Percentiles rank a stretch among this genome's conserved stretches.
Conservation (phyloP, 2,888 invertebrate species). For the Drosophila meridionalis region DNA sequence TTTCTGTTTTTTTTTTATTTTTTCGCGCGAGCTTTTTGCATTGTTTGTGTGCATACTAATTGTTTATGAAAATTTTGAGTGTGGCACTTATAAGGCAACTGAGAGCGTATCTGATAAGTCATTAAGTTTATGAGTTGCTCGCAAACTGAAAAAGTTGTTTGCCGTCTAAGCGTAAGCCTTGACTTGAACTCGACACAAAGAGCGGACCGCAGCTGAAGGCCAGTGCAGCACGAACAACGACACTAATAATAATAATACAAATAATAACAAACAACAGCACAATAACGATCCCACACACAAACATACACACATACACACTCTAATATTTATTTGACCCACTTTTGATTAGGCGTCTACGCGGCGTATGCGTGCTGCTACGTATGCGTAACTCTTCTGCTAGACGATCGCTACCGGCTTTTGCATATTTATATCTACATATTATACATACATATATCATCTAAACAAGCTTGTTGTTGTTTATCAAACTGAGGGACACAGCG, state of each 20-base stretch:
- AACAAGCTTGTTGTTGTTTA: constrained; percentile 12
- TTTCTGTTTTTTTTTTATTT: constrained; percentile 3
- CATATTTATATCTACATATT: constrained; percentile 39
- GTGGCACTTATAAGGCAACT: constrained; percentile 1
- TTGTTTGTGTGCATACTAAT: constrained; percentile 39
- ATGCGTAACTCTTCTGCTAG: constrained; percentile 62
- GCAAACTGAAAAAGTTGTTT: constrained; percentile 41
- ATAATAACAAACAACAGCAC: constrained; percentile 12
- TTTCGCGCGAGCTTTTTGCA: constrained; percentile 16
- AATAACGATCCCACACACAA: constrained; percentile 22
- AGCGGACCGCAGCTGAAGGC: constrained; percentile 35
- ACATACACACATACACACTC: not conserved
- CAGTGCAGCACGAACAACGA: constrained; percentile 6
- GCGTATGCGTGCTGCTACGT: constrained; percentile 64
- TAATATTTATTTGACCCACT: constrained; percentile 57
- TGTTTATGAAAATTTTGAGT: constrained; percentile 14
- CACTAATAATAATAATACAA: not conserved
- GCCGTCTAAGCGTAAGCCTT: constrained; percentile 36
- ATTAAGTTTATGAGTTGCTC: constrained; percentile 6
- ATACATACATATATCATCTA: not conserved
- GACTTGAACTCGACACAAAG: constrained; percentile 37
- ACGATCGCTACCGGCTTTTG: constrained; percentile 71
- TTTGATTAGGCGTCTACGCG: constrained; percentile 49
- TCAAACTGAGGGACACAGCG: not conserved
- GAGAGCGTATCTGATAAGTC: not conserved